Percentiles rank a stretch among this genome's conserved stretches.
These are phyloP conservation scores for Psittacula echo DNA, from an alignment of 2,797 vertebrate genomes.

Conservation along the genomic window DNA sequence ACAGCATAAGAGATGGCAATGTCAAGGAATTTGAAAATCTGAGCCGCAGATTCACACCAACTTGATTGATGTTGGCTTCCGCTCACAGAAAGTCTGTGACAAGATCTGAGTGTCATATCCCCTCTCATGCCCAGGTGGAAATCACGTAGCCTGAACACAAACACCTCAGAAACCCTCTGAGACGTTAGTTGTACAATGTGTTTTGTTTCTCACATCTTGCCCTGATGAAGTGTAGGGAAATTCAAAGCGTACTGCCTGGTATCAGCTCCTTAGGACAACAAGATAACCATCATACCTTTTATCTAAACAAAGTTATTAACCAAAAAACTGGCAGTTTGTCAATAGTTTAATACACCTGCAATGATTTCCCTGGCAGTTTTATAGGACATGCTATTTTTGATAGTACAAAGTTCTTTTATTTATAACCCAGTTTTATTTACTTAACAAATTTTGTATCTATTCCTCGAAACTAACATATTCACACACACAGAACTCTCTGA, in stretches of 20 bases:
- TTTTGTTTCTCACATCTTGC: not conserved
- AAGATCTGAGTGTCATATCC: not conserved
- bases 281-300: not conserved
- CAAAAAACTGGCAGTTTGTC: not conserved
- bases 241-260: not conserved
- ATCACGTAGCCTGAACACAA: not conserved
- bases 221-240: not conserved
- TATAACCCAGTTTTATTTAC: not conserved
- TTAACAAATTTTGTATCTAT: not conserved
- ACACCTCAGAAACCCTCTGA: not conserved
- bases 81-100: not conserved
- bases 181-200: not conserved
- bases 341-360: not conserved
- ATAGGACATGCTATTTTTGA: not conserved
- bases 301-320: not conserved
- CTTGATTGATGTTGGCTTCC: not conserved
- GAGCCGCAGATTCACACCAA: not conserved
- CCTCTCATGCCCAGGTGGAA: not conserved
- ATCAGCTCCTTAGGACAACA: not conserved
- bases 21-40: not conserved
- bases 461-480: not conserved
- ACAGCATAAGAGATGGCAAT: not conserved
- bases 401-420: not conserved
- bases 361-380: not conserved
- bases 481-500: not conserved